These are phyloP conservation scores for Resseliella maxima DNA, from an alignment of 2,888 invertebrate genomes.

Conservation along the genomic window DNA sequence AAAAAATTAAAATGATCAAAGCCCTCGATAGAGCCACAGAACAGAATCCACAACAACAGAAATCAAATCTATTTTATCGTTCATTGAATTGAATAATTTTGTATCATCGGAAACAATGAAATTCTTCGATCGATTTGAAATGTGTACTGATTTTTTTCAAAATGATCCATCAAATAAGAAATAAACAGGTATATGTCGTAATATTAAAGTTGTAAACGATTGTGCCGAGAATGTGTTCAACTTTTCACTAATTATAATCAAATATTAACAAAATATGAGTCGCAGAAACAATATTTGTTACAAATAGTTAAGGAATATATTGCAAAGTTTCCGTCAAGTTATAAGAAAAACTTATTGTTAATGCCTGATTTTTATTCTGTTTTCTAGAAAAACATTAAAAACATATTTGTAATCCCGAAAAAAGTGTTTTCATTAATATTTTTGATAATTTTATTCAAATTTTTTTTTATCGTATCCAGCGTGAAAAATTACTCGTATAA, in stretches of 20 bases:
- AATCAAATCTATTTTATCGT: background rate
- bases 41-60: background rate
- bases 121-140: background rate
- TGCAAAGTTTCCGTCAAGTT: background rate
- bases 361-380: too few relatives aligned
- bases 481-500: too few relatives aligned
- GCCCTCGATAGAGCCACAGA: background rate
- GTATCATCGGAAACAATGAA: background rate
- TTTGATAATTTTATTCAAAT: too few relatives aligned
- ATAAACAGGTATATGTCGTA: background rate
- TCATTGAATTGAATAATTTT: background rate
- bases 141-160: background rate
- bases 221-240: background rate
- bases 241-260: background rate
- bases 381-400: too few relatives aligned
- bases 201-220: background rate
- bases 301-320: background rate
- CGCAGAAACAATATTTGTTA: background rate
- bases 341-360: too few relatives aligned
- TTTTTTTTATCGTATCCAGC: too few relatives aligned
- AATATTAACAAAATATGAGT: background rate
- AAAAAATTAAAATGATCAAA: background rate
- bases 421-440: too few relatives aligned
- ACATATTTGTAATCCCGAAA: too few relatives aligned
- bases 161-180: background rate